Percentiles rank a stretch among this genome's conserved stretches.
Evolutionary conservation across 2,888 invertebrate species (phyloP).

Genomic region (Lasius fuliginosus): DNA sequence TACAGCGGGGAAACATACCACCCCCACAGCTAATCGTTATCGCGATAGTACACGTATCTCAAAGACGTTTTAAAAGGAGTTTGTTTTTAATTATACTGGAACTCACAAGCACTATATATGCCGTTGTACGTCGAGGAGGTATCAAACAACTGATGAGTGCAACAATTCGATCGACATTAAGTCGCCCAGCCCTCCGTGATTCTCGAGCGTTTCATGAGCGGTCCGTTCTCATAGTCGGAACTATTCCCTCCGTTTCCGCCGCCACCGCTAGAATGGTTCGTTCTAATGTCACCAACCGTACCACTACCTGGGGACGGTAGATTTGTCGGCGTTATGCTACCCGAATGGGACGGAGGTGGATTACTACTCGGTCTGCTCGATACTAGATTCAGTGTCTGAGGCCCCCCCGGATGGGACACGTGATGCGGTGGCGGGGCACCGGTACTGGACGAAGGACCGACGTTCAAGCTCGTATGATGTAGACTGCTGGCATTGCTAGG

Average conservation of each 20-base stretch:
- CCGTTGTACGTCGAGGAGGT: slow-evolving; percentile 80
- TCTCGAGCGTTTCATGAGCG: slow-evolving; percentile 94
- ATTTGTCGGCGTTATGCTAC: slow-evolving; percentile 95
- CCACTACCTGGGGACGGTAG: slow-evolving; percentile 89
- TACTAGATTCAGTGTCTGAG: slow-evolving; percentile 83
- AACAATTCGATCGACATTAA: slow-evolving; percentile 87
- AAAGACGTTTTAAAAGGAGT: slow-evolving; percentile 61
- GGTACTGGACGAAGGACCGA: slow-evolving; percentile 83
- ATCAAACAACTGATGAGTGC: slow-evolving; percentile 74
- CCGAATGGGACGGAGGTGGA: slow-evolving; percentile 87
- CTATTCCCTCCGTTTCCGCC: slow-evolving; percentile 86
- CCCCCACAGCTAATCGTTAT: slow-evolving; percentile 37
- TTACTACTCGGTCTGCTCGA: slow-evolving; percentile 84
- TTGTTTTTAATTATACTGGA: slow-evolving; percentile 69
- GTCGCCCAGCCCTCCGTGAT: slow-evolving; percentile 96
- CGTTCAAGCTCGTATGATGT: slow-evolving; percentile 85
- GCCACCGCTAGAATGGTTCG: slow-evolving; percentile 74
- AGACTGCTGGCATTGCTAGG: slow-evolving; percentile 87
- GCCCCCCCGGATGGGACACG: slow-evolving; percentile 76
- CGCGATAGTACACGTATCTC: slow-evolving; percentile 45
- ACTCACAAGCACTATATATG: slow-evolving; percentile 78
- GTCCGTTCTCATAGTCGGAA: slow-evolving; percentile 90
- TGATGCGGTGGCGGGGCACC: slow-evolving; percentile 82
- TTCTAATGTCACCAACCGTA: slow-evolving; percentile 88
- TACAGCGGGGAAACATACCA: slow-evolving; percentile 38